phyloP scores from a whole-genome alignment of 1,140 invertebrate genomes.

The Triops cancriformis region DNA sequence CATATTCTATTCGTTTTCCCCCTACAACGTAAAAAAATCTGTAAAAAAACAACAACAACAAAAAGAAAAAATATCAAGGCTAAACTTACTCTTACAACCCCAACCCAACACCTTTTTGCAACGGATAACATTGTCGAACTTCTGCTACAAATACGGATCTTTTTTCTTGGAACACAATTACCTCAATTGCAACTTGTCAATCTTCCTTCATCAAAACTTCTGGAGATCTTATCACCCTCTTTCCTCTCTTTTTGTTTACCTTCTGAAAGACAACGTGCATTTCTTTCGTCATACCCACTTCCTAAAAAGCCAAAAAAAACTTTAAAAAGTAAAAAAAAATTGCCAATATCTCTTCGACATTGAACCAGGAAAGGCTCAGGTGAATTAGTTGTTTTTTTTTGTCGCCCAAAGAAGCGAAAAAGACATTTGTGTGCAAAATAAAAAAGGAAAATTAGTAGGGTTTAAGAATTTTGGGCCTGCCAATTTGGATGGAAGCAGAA shows the following conservation, averaged over 20 bases:
- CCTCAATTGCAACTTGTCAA: constrained; percentile 13
- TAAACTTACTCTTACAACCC: background rate
- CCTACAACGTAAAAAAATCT: background rate
- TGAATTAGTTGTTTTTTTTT: constrained; percentile 2
- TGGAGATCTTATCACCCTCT: background rate
- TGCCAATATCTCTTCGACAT: constrained; percentile 1
- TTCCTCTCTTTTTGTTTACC: background rate
- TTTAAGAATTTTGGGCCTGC: background rate
- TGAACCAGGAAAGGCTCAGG: constrained; percentile 12
- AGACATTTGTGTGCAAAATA: background rate
- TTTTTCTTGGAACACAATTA: background rate
- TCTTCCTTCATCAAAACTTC: background rate
- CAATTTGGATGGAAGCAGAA: background rate
- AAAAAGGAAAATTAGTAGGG: background rate
- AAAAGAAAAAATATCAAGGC: background rate
- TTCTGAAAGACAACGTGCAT: background rate
- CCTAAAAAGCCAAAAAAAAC: background rate
- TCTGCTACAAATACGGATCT: constrained; percentile 1
- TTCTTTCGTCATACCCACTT: background rate
- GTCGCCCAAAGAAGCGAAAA: background rate
- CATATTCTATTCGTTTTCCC: background rate
- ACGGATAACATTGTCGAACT: background rate
- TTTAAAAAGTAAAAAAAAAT: background rate
- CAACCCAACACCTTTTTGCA: background rate
- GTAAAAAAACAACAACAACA: background rate